A percentile compares a stretch with the other conserved stretches of the same genome.
These are phyloP conservation scores for Oreochromis aureus DNA, from an alignment of 2,113 vertebrate species.

Conservation along the genomic window DNA sequence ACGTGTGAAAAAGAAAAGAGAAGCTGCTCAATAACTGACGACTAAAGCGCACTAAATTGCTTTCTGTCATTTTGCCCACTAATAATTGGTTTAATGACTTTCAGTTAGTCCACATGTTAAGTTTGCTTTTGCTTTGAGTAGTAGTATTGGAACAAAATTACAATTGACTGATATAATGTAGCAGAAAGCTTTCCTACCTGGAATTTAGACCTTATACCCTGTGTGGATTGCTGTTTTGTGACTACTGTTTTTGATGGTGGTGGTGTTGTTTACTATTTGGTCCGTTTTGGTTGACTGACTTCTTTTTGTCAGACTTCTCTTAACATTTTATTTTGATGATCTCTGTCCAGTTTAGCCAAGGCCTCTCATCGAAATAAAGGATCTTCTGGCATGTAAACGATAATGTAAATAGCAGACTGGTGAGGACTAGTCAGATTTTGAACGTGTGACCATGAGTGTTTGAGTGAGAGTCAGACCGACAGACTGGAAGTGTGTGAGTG, in stretches of 20 bases:
- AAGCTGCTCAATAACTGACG: slow-evolving; percentile 8
- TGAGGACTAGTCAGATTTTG: not conserved
- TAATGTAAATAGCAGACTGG: slow-evolving; percentile 5
- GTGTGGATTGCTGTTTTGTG: not conserved
- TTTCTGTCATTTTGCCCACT: not conserved
- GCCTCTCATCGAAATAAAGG: not conserved
- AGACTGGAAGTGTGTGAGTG: not conserved
- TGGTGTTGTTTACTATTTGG: not conserved
- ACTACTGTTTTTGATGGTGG: accelerated
- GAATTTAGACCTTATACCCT: not conserved
- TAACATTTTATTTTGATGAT: not conserved
- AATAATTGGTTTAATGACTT: not conserved
- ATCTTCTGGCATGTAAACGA: not conserved
- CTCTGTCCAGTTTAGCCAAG: not conserved
- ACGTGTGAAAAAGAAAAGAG: not conserved
- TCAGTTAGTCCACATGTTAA: not conserved
- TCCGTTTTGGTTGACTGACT: not conserved
- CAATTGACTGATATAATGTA: not conserved
- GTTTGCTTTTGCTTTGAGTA: not conserved
- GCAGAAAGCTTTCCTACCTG: not conserved
- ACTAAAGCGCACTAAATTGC: not conserved
- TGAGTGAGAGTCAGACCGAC: not conserved
- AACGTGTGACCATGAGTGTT: not conserved
- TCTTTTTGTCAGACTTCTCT: not conserved
- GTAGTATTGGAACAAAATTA: not conserved